Base-by-base conservation (phyloP, 1,140 invertebrate genomes). In the Heliconius congener region DNA sequence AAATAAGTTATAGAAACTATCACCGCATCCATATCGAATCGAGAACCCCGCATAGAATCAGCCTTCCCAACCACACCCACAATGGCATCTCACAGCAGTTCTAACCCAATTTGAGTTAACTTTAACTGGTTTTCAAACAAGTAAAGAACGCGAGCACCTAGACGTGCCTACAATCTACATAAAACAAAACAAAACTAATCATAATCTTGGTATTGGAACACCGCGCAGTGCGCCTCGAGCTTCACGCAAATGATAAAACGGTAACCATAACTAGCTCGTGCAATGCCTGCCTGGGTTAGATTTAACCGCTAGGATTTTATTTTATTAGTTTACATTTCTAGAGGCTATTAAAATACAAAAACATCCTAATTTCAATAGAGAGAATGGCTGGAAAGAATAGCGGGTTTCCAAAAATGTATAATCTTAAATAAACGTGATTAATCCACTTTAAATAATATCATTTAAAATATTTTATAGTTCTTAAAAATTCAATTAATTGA, bases 111-210 rank as follows among this genome's bases (percentile, higher is more conserved):
- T 30, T 16, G 27, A 66, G 60, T 66, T 66, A 66, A 66, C 23
- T 30, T 27, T 66, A 66, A 66, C 60, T 23, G 60, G 60, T 66
- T 66, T 30, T 23, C 60, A 9, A 27, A 66, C 60, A 66, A 27
- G 60, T 66, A 66, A 66, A 27, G 60, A 66, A 66, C 60, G 60
- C 60, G 60, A 66, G 60, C 60, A 66, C 60, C 60, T 57, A 66
- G 60, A 66, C 60, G 60, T 30, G 60, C 60, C 60, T 66, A 66
- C 60, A 66, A 66, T 27, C 60, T 66, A 66, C 60, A 66, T 66
- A 30, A 66, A 66, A 66, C n/a, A 66, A 66, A 66, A 66, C n/a
- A 66, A 66, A 66, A 30, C 60, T 66, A 66, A 66, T 66, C 60
- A 66, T 66, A 66, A 66, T 66, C 60, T 66, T 27, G 11, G 6